Base-by-base conservation (phyloP, 2,797 vertebrate species). In the Malurus leucopterus region DNA sequence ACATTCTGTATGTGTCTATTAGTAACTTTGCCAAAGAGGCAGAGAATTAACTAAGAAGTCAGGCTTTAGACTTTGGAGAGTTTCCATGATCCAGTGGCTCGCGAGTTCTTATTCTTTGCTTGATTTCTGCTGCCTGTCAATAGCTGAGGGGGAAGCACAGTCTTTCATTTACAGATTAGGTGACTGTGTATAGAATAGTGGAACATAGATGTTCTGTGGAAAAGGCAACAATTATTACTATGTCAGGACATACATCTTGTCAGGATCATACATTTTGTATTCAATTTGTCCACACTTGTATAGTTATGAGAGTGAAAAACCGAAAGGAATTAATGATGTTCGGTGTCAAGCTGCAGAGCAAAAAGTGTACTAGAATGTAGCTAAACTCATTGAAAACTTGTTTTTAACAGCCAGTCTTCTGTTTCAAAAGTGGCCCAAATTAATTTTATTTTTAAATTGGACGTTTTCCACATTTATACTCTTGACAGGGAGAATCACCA, bases 401-500 rank as follows among this genome's bases (percentile, higher is more conserved):
- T 26, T 79, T 91, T 91, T 61, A 87, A 47, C 20, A 84, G 46
- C 21, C 70, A 71, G 1, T 95, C 74, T 96, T 78, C 79, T 95
- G 64, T 65, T 91, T 92, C 55, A 69, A 67, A 89, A 73, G 51
- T 70, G 51, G 41, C 74, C 21, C 34, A 16, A 77, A 53, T 75
- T 21, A 29, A 23, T 94, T 91, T 95, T 92, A 47, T 90, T 95
- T 92, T 94, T 83, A 94, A 96, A 91, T 69, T 65, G 17, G 73
- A 36, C 90, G 34, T 96, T 76, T 95, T 72, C 43, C 46, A 32
- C 58, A 81, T 84, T 44, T 72, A 14, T 86, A 38, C 81, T 82
- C 29, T 59, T 87, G 64, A 65, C 84, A 99, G 99, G 99, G 99
- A 6, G 99, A 99, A 96, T 99, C 98, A n/a, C 98, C 99, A 43